Evolutionary conservation across 2,113 vertebrate species (phyloP).

Genomic region (Saccopteryx bilineata): DNA sequence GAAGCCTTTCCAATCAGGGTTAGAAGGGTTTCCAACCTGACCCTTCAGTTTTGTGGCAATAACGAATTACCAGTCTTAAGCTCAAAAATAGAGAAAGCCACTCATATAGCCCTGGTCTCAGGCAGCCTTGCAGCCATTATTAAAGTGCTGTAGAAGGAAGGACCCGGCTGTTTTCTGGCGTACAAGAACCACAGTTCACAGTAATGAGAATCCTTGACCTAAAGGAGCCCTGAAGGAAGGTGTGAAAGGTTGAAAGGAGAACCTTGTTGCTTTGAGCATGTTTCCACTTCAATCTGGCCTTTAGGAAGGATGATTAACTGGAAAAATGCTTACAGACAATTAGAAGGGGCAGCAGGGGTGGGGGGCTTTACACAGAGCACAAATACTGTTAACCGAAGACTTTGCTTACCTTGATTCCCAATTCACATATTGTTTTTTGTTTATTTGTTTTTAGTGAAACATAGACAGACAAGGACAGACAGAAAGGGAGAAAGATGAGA

Average conservation of each 20-base stretch:
- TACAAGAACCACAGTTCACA: background rate
- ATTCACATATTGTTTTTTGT: background rate
- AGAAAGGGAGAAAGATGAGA: too few relatives aligned
- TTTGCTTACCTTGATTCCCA: background rate
- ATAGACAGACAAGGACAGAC: too few relatives aligned
- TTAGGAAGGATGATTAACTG: background rate
- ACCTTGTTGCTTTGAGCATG: background rate
- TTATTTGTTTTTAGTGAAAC: too few relatives aligned
- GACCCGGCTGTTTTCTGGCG: background rate
- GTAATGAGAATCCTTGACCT: background rate
- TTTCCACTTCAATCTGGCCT: conserved; percentile 21
- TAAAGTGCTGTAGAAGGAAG: background rate
- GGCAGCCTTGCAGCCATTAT: background rate
- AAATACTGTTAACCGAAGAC: background rate
- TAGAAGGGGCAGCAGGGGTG: too few relatives aligned
- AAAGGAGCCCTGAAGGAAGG: background rate
- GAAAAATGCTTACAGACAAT: background rate
- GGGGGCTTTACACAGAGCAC: background rate
- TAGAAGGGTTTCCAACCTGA: conserved; percentile 46
- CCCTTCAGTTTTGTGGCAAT: background rate
- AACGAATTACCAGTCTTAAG: conserved; percentile 37
- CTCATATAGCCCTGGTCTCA: background rate
- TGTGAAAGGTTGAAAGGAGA: background rate
- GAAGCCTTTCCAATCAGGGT: conserved; percentile 40
- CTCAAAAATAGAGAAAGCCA: background rate